Conservation (phyloP, 2,797 vertebrate species). For the Remorina albescens region DNA sequence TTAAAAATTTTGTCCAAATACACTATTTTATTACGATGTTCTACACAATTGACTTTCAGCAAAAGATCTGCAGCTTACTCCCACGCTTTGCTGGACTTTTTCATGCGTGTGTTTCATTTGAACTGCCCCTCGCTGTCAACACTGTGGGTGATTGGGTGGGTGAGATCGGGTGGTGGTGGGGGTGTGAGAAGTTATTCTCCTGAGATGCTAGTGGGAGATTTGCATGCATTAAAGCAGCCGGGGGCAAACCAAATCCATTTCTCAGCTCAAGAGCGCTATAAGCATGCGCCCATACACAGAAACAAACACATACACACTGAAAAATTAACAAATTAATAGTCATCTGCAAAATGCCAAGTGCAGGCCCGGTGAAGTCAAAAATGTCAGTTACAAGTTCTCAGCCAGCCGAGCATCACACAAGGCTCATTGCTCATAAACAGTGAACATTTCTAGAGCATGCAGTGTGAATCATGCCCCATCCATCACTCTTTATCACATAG, state of each 20-base stretch:
- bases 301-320: slow-evolving; percentile 29
- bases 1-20: slow-evolving; percentile 34
- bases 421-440: slow-evolving; percentile 27
- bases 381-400: slow-evolving; percentile 43
- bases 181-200: slow-evolving; percentile 72
- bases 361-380: slow-evolving; percentile 35
- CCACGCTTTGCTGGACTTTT: slow-evolving; percentile 55
- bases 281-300: slow-evolving; percentile 9
- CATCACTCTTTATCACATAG: slow-evolving; percentile 50
- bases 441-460: slow-evolving; percentile 41
- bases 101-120: slow-evolving; percentile 65
- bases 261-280: slow-evolving; percentile 56
- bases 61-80: slow-evolving; percentile 54
- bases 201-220: slow-evolving; percentile 74
- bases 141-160: slow-evolving; percentile 58
- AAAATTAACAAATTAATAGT: slow-evolving; percentile 53
- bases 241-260: slow-evolving; percentile 79
- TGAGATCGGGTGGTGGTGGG: neutral
- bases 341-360: slow-evolving; percentile 35
- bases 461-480: slow-evolving; percentile 54
- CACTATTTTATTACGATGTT: slow-evolving; percentile 42
- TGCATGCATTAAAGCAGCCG: slow-evolving; percentile 78
- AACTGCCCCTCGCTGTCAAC: slow-evolving; percentile 70
- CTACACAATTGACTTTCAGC: slow-evolving; percentile 55
- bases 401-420: slow-evolving; percentile 33